These are phyloP conservation scores for Dufourea novaeangliae DNA, from an alignment of 1,140 invertebrate genomes.

Conservation along the genomic window DNA sequence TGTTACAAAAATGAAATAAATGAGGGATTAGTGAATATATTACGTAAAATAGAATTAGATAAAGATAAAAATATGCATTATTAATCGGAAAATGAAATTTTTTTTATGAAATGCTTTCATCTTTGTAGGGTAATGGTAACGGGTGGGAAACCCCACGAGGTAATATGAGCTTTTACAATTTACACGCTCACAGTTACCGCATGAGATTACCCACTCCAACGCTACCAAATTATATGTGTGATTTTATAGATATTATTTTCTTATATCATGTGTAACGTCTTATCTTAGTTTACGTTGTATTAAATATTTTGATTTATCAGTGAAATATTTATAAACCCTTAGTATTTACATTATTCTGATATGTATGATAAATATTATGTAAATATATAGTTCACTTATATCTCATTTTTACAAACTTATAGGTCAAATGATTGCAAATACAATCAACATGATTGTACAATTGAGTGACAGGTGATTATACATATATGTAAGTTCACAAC, in stretches of 20 bases:
- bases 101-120: constrained; percentile 32
- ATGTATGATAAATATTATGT: not conserved
- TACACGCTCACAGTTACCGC: constrained; percentile 93
- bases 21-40: not conserved
- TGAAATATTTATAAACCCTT: not conserved
- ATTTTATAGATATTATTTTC: not conserved
- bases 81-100: constrained; percentile 1
- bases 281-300: not conserved
- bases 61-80: constrained; percentile 13
- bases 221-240: constrained; percentile 73
- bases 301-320: not conserved
- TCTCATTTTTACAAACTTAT: not conserved
- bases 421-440: constrained; percentile 1
- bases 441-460: constrained; percentile 1
- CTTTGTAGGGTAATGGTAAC: constrained; percentile 78
- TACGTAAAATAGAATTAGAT: not conserved
- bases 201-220: constrained; percentile 90
- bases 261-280: not conserved
- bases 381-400: constrained; percentile 1
- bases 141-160: constrained; percentile 88
- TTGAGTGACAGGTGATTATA: constrained; percentile 1
- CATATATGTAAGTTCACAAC: not conserved
- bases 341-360: not conserved
- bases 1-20: constrained; percentile 8
- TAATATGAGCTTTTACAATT: constrained; percentile 85